phyloP scores from a whole-genome alignment of 2,888 invertebrate genomes.

The Synergus gifuensis region DNA sequence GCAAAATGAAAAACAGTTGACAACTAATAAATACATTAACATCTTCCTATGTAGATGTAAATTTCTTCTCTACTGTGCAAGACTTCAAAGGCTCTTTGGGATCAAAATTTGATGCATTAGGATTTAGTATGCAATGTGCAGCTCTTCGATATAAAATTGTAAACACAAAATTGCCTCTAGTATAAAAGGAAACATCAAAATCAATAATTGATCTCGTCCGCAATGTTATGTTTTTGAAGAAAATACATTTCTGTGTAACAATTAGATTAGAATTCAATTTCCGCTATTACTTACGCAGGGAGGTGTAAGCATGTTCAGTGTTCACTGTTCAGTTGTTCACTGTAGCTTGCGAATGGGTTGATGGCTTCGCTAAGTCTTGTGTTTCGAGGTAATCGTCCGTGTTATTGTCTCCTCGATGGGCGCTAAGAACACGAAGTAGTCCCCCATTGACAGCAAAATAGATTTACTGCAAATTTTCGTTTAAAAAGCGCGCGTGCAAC shows the following conservation, averaged over 20 bases:
- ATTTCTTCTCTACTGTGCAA: too few species aligned
- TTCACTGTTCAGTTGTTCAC: background rate
- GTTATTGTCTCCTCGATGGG: conserved; percentile 65
- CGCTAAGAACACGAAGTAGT: conserved; percentile 64
- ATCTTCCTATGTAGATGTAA: too few species aligned
- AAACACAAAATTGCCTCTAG: too few species aligned
- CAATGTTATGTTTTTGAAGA: background rate
- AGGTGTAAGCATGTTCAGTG: background rate
- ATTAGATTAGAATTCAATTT: background rate
- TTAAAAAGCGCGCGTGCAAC: background rate
- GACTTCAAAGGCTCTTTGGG: too few species aligned
- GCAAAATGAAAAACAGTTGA: too few species aligned
- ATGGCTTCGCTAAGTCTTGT: conserved; percentile 57
- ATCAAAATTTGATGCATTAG: too few species aligned
- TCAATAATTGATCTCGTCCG: too few species aligned
- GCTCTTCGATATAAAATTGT: too few species aligned
- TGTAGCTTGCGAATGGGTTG: conserved; percentile 54
- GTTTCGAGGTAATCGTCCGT: conserved; percentile 64
- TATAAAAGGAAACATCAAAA: too few species aligned
- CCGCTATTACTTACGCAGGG: background rate
- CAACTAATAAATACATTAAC: too few species aligned
- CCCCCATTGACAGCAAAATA: conserved; percentile 63
- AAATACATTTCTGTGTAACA: background rate
- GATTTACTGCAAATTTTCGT: conserved; percentile 63
- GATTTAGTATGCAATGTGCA: too few species aligned